Percentiles rank a stretch among this genome's conserved stretches.
These are phyloP conservation scores for Sesamia inferens DNA, from an alignment of 2,888 invertebrate species.

Conservation along the genomic window DNA sequence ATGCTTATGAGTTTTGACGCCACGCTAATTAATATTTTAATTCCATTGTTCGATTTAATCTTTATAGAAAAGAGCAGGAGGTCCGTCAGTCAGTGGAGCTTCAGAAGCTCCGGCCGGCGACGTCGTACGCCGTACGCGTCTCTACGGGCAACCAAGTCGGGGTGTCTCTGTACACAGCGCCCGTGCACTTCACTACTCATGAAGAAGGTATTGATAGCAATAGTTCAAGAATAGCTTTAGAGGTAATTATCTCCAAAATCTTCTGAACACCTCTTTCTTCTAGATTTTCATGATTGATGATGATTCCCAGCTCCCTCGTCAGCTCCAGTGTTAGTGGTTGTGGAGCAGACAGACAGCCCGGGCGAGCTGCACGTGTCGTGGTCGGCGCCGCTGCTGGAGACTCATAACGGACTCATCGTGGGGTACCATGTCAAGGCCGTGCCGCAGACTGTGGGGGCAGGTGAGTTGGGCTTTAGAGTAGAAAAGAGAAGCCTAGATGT, in stretches of 20 bases:
- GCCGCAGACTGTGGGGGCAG: conserved; percentile 79
- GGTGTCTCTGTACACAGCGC: conserved; percentile 81
- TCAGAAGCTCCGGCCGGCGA: conserved; percentile 82
- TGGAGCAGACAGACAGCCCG: conserved; percentile 82
- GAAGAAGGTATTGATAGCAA: conserved; percentile 80
- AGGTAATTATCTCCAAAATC: neutral
- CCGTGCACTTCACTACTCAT: conserved; percentile 85
- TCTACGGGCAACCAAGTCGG: conserved; percentile 87
- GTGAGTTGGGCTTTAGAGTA: conserved; percentile 60
- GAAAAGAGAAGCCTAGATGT: neutral
- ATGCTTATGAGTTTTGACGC: no score
- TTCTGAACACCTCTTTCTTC: neutral
- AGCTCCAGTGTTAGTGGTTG: conserved; percentile 81
- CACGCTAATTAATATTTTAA: no score
- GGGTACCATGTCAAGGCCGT: conserved; percentile 85
- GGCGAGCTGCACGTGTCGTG: conserved; percentile 84
- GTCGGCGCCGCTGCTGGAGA: conserved; percentile 82
- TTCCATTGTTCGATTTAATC: no score
- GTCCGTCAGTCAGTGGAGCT: conserved; percentile 81
- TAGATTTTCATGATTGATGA: no score
- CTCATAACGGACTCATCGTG: conserved; percentile 82
- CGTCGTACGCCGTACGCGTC: conserved; percentile 82
- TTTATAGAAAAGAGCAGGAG: conserved; percentile 80
- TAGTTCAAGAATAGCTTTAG: neutral
- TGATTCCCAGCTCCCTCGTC: conserved; percentile 80